These are phyloP conservation scores for Eubasilissa regina DNA, from an alignment of 1,140 invertebrate genomes.

Conservation along the genomic window DNA sequence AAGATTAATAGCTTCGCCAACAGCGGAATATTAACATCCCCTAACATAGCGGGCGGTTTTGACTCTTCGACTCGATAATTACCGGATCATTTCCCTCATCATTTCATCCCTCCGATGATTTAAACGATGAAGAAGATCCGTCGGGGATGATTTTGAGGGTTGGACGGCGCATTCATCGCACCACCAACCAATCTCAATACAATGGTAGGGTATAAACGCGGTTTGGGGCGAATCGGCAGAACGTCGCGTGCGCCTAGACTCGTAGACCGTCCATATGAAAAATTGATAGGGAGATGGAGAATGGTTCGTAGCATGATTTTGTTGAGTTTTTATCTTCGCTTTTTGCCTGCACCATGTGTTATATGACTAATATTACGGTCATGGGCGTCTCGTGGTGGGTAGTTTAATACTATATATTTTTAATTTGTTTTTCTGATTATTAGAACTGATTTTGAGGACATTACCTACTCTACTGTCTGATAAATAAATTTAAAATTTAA, in stretches of 20 bases:
- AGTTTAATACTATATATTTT: too few relatives aligned
- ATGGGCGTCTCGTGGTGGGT: not conserved
- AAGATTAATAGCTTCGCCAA: too few relatives aligned
- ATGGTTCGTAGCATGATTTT: not conserved
- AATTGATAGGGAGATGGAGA: not conserved
- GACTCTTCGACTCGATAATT: not conserved
- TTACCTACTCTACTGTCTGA: too few relatives aligned
- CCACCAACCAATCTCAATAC: not conserved
- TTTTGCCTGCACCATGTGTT: slow-evolving; percentile 13
- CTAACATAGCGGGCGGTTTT: too few relatives aligned
- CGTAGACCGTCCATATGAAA: not conserved
- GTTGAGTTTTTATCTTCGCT: not conserved
- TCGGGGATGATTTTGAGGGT: not conserved
- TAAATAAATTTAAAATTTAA: too few relatives aligned
- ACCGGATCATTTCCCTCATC: not conserved
- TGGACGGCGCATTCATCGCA: too few relatives aligned
- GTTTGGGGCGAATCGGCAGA: not conserved
- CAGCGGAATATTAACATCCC: too few relatives aligned
- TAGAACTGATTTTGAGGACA: too few relatives aligned
- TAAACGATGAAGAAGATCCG: not conserved
- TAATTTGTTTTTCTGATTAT: too few relatives aligned
- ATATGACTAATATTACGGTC: slow-evolving; percentile 1
- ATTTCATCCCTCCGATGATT: not conserved
- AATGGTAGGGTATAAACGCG: not conserved
- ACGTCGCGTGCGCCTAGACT: not conserved